phyloP scores from a whole-genome alignment of 2,888 invertebrate species.

The Neocrepidodera transversa region DNA sequence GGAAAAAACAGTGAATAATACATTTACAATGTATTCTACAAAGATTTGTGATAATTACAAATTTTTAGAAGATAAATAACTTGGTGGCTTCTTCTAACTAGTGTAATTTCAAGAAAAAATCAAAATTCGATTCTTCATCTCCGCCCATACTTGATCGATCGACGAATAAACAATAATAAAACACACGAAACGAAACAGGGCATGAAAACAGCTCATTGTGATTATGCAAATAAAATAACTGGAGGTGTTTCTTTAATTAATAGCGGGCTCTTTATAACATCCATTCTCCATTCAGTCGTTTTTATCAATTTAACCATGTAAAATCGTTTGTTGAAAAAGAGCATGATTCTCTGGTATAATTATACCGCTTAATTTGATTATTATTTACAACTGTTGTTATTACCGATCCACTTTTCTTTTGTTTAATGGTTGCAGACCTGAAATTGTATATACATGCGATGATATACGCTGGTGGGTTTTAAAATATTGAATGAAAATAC shows the following conservation, averaged over 20 bases:
- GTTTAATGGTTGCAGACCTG: no score
- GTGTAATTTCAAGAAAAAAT: no score
- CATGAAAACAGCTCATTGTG: constrained; percentile 11
- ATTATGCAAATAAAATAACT: constrained; percentile 16
- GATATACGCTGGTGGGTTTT: no score
- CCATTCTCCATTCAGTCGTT: constrained; percentile 1
- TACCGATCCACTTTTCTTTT: no score
- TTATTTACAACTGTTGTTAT: constrained; percentile 22
- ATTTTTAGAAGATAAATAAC: no score
- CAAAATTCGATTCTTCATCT: not conserved
- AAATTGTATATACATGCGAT: no score
- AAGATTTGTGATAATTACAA: no score
- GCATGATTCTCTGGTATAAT: constrained; percentile 10
- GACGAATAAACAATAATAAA: constrained; percentile 1
- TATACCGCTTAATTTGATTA: constrained; percentile 18
- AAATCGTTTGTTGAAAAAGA: constrained; percentile 11
- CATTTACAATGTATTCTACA: no score
- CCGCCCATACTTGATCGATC: not conserved
- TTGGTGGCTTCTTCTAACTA: no score
- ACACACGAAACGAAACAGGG: not conserved
- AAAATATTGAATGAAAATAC: no score
- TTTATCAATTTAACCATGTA: constrained; percentile 14
- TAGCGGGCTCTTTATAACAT: constrained; percentile 6
- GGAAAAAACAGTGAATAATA: no score
- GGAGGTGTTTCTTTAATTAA: constrained; percentile 18